Evolutionary conservation across 1,140 invertebrate species (phyloP), one percentile per base, ranked within the genome.

Genomic region (Drosophila athabasca): DNA sequence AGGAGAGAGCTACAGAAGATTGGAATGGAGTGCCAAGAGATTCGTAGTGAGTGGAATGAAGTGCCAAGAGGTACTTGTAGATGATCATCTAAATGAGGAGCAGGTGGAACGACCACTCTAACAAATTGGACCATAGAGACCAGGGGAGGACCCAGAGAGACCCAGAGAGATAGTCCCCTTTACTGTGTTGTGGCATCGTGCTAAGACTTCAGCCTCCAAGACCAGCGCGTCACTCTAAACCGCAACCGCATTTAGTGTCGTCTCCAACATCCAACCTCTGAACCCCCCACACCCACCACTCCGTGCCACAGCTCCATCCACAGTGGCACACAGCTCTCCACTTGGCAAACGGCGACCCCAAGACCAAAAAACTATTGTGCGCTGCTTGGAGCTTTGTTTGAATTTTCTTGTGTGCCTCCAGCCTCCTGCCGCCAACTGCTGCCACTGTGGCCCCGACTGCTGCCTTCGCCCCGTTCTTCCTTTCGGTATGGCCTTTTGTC

Each of bases 341-440:
- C 58, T 61, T 55, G 48, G 71, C 71, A 75, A 74, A 66, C 70
- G 61, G 61, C 71, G 71, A 75, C 61, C 69, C 62, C 52, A 69
- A 61, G 73, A 77, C 59, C 72, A 60, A 60, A 80, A 82, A 82
- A 87, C 74, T 61, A 79, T 82, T 85, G 82, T 85, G 55, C 60
- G 52, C 82, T 62, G 66, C 84, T 74, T 69, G 52, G 41, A 61
- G 82, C 69, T 65, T 87, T 85, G 82, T 85, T 85, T 76, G 65
- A 78, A 49, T 77, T 68, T 73, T 64, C 81, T 66, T 39, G 11
- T 39, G 35, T 39, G 35, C 35, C 35, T 39, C 3, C 35, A 26
- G 24, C 24, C 24, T 26, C 24, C 24, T 26, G 35, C 35, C 35
- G 11, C 11, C 9, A 1, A 35, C 62, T 62, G 76, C 76, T 48